Conservation (phyloP, 2,113 vertebrate genomes). For the Gavialis gangeticus region DNA sequence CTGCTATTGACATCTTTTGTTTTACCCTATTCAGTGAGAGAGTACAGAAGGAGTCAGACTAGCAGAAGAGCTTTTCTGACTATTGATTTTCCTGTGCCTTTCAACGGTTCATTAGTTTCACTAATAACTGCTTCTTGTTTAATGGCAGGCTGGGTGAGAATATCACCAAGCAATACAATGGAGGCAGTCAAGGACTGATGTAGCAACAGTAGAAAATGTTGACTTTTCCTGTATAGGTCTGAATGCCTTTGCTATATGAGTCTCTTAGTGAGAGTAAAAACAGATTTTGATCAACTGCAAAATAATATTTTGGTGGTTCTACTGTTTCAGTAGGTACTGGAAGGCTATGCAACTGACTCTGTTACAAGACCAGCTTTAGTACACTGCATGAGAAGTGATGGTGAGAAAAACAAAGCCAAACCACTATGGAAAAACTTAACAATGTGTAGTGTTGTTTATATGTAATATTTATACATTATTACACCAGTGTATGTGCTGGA, state of each 20-base stretch:
- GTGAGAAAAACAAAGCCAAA: neutral
- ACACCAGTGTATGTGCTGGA: neutral
- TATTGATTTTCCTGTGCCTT: conserved; percentile 69
- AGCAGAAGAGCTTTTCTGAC: conserved; percentile 52
- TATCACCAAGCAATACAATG: neutral
- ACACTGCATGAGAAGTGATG: neutral
- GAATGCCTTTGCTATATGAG: neutral
- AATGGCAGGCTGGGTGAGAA: conserved; percentile 27
- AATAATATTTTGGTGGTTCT: neutral
- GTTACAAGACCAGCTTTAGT: neutral
- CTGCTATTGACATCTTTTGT: conserved; percentile 48
- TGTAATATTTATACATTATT: neutral
- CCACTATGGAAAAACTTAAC: neutral
- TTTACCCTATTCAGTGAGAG: conserved; percentile 52
- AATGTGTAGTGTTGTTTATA: neutral
- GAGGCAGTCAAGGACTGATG: neutral
- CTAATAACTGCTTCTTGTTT: conserved; percentile 57
- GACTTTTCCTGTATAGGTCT: neutral
- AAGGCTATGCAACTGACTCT: neutral
- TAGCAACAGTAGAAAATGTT: neutral
- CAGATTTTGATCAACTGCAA: neutral
- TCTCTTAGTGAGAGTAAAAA: neutral
- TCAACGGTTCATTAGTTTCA: conserved; percentile 64
- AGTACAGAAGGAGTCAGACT: conserved; percentile 1
- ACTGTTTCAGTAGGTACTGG: neutral